phyloP scores from a whole-genome alignment of 2,888 invertebrate genomes.

The Eueremaeus valkanovi region DNA sequence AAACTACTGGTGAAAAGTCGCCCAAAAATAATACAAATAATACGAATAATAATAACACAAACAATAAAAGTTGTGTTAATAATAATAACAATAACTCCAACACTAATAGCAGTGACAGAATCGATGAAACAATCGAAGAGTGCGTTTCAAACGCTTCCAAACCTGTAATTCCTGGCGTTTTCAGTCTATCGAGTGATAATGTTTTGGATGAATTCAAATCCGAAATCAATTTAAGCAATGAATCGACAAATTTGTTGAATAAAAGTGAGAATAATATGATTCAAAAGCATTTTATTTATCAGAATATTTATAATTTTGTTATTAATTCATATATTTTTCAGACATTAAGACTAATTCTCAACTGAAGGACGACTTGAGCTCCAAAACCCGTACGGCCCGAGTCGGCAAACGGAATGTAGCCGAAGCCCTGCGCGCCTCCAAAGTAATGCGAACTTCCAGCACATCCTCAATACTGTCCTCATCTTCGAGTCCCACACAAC shows the following conservation, averaged over 20 bases:
- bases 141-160: constrained; percentile 5
- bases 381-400: not conserved
- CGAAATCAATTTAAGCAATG: constrained; percentile 11
- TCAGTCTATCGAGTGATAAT: constrained; percentile 27
- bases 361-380: not conserved
- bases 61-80: not conserved
- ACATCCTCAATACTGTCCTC: not conserved
- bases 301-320: not conserved
- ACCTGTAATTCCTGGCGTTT: constrained; percentile 1
- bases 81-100: not conserved
- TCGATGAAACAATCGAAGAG: not conserved
- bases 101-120: not conserved
- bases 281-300: not conserved
- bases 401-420: constrained; percentile 28
- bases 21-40: not conserved
- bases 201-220: constrained; percentile 26
- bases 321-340: not conserved
- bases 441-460: not conserved
- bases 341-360: constrained; percentile 11
- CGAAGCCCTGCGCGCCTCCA: constrained; percentile 17
- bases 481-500: not conserved
- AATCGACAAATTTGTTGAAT: constrained; percentile 22
- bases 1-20: not conserved
- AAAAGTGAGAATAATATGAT: constrained; percentile 21
- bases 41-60: not conserved